phyloP scores from a whole-genome alignment of 2,113 vertebrate genomes.

The Copsychus sechellarum region DNA sequence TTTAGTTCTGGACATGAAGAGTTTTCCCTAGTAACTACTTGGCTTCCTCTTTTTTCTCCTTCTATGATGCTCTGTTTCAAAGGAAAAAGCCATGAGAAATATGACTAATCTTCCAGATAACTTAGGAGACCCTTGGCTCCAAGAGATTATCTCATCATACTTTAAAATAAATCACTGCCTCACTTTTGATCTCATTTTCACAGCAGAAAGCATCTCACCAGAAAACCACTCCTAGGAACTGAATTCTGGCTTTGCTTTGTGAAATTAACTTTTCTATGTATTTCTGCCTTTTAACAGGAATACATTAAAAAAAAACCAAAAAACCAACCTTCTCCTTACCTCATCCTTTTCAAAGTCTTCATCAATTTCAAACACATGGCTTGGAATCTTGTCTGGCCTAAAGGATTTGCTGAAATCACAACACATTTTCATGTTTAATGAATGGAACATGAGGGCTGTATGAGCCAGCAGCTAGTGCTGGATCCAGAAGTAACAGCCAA shows the following conservation, averaged over 20 bases:
- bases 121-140: neutral
- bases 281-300: neutral
- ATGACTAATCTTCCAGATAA: neutral
- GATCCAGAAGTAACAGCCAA: neutral
- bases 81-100: neutral
- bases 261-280: neutral
- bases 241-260: neutral
- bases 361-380: slow-evolving; percentile 92
- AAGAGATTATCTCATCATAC: neutral
- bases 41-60: neutral
- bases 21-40: neutral
- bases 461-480: neutral
- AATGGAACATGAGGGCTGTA: neutral
- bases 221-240: neutral
- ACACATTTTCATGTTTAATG: slow-evolving; percentile 19
- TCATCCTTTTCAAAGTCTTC: slow-evolving; percentile 93
- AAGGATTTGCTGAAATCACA: slow-evolving; percentile 88
- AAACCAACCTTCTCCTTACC: slow-evolving; percentile 66
- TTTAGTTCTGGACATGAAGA: neutral
- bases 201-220: neutral
- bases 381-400: slow-evolving; percentile 92
- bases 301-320: neutral
- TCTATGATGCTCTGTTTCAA: neutral
- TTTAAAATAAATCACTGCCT: neutral
- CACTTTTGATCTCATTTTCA: neutral